Conservation (phyloP, 1,140 invertebrate genomes). For the Temnothorax curvispinosus region DNA sequence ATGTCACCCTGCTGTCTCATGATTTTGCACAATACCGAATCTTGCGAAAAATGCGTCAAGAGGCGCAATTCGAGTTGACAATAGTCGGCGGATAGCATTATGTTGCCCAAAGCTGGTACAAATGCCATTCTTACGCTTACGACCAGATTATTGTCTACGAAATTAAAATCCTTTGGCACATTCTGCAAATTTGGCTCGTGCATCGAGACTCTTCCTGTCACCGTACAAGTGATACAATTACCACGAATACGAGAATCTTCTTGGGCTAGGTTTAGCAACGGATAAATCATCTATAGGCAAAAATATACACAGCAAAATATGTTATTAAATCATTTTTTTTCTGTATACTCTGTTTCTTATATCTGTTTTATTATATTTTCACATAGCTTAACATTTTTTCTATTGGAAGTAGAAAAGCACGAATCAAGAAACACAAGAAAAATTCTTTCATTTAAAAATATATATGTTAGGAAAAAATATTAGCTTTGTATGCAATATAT, state of each 20-base stretch:
- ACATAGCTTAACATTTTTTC: not conserved
- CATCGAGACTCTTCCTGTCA: constrained; percentile 96
- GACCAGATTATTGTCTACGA: constrained; percentile 83
- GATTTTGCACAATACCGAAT: constrained; percentile 90
- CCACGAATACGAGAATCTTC: constrained; percentile 90
- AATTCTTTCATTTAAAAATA: not conserved
- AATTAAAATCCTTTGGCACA: constrained; percentile 94
- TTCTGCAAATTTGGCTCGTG: constrained; percentile 97
- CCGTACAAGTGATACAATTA: constrained; percentile 91
- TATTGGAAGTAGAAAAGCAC: not conserved
- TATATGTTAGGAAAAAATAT: not conserved
- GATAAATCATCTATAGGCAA: constrained; percentile 86
- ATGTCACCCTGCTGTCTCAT: constrained; percentile 93
- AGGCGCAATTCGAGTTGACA: constrained; percentile 98
- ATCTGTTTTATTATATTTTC: not conserved
- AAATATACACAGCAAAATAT: constrained; percentile 3
- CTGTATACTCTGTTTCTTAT: not conserved
- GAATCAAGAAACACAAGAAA: not conserved
- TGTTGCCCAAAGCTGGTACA: constrained; percentile 86
- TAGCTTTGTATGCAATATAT: not conserved
- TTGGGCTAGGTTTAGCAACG: constrained; percentile 85
- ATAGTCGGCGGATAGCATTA: constrained; percentile 96
- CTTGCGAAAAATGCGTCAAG: constrained; percentile 95
- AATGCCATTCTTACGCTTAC: constrained; percentile 90
- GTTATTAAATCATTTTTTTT: not conserved